These are phyloP conservation scores for Tenodera sinensis DNA, from an alignment of 2,888 invertebrate genomes.

Conservation along the genomic window DNA sequence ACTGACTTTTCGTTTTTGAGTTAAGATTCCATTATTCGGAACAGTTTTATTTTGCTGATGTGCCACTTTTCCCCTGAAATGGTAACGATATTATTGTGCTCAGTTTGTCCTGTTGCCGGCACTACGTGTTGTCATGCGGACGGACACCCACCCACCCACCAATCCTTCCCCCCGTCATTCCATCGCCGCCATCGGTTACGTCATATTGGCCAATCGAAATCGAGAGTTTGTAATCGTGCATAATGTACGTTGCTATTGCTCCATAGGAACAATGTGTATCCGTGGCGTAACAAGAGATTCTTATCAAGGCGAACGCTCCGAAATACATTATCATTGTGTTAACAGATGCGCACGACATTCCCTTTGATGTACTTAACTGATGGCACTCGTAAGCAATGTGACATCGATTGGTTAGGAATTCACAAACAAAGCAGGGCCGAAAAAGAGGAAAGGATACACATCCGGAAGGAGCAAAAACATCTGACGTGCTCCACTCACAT, in stretches of 20 bases:
- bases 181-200: not conserved
- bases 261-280: not conserved
- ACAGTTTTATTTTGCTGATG: not conserved
- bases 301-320: not conserved
- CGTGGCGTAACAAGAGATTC: not conserved
- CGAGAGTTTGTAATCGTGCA: not conserved
- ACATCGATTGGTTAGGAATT: not conserved
- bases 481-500: too few relatives aligned
- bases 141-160: not conserved
- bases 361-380: not conserved
- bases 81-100: not conserved
- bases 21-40: too few relatives aligned
- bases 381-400: not conserved
- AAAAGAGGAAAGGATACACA: not conserved
- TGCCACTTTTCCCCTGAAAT: not conserved
- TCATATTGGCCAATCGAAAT: slow-evolving; percentile 6
- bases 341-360: not conserved
- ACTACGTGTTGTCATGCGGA: not conserved
- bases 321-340: not conserved
- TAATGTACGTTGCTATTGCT: not conserved
- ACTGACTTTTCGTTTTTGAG: too few relatives aligned
- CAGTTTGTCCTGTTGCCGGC: not conserved
- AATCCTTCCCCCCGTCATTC: not conserved
- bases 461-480: too few relatives aligned
- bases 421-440: not conserved